A percentile compares a stretch with the other conserved stretches of the same genome.
These are phyloP conservation scores for Drosophila helvetica DNA, from an alignment of 2,888 invertebrate genomes.

Conservation along the genomic window DNA sequence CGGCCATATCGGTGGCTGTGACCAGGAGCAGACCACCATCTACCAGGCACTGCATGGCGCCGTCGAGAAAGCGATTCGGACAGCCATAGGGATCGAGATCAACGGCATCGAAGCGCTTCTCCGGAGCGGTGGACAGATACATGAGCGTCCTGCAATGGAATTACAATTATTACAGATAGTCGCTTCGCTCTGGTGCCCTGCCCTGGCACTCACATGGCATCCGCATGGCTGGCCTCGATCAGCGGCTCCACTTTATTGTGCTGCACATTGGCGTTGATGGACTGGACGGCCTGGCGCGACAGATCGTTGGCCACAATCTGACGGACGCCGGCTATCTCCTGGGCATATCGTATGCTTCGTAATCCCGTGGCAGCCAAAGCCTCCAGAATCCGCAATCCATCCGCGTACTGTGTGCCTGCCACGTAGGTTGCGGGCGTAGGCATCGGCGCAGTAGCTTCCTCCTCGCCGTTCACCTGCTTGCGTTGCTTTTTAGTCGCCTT, in stretches of 20 bases:
- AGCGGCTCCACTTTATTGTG: constrained; percentile 87
- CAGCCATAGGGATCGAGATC: constrained; percentile 99
- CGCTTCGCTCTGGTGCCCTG: not conserved
- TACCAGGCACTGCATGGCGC: constrained; percentile 91
- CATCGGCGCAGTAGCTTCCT: not conserved
- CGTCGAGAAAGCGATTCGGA: constrained; percentile 95
- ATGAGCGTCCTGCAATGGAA: constrained; percentile 89
- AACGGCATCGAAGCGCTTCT: constrained; percentile 92
- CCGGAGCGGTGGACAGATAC: constrained; percentile 89
- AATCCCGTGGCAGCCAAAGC: constrained; percentile 98
- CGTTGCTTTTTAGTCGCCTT: constrained; percentile 62
- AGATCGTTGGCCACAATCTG: constrained; percentile 96
- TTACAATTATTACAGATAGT: not conserved
- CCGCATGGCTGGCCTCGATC: constrained; percentile 90
- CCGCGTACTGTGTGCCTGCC: constrained; percentile 74
- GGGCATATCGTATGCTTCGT: constrained; percentile 97
- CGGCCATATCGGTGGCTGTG: constrained; percentile 99
- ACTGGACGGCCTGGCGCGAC: constrained; percentile 92
- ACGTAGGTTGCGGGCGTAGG: constrained; percentile 39
- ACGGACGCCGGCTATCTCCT: constrained; percentile 93
- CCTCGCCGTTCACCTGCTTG: constrained; percentile 3
- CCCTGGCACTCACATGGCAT: constrained; percentile 90
- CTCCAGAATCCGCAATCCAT: constrained; percentile 89
- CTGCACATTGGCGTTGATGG: constrained; percentile 90
- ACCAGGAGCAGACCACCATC: constrained; percentile 95